A percentile compares a stretch with the other conserved stretches of the same genome.
Evolutionary conservation across 2,888 invertebrate genomes (phyloP).

Genomic region (Tethea ocularis): DNA sequence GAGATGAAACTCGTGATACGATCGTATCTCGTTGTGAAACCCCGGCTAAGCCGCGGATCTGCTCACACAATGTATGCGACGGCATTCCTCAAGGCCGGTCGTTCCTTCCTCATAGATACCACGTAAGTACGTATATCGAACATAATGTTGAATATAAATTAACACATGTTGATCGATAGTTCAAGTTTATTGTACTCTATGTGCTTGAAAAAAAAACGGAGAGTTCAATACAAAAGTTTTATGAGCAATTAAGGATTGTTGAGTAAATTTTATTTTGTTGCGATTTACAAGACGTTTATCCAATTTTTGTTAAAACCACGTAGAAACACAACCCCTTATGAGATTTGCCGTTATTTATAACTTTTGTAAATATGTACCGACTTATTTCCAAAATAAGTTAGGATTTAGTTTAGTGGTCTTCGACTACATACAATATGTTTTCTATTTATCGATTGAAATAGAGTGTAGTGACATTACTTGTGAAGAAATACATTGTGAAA

Average conservation of each 20-base stretch:
- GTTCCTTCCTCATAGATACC: slow-evolving; percentile 52
- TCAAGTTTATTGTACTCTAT: slow-evolving; percentile 23
- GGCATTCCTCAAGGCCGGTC: slow-evolving; percentile 78
- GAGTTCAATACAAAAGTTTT: background rate
- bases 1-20: slow-evolving; percentile 55
- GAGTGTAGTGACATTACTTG: too few relatives aligned
- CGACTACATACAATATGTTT: too few relatives aligned
- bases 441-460: background rate
- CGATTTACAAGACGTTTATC: too few relatives aligned
- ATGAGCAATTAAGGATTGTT: background rate
- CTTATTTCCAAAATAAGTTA: too few relatives aligned
- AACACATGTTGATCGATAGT: slow-evolving; percentile 19
- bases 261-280: too few relatives aligned
- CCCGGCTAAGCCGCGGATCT: slow-evolving; percentile 35
- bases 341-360: too few relatives aligned
- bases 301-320: too few relatives aligned
- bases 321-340: too few relatives aligned
- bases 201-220: too few relatives aligned
- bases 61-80: slow-evolving; percentile 39
- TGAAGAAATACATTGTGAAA: too few relatives aligned
- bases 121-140: slow-evolving; percentile 29
- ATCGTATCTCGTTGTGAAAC: slow-evolving; percentile 42
- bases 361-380: too few relatives aligned
- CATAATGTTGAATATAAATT: slow-evolving; percentile 43
- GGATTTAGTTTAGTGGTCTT: too few relatives aligned